Evolutionary conservation across 2,888 invertebrate genomes (phyloP), one percentile per base, ranked within the genome.

Genomic region (Cosmopolites sordidus): DNA sequence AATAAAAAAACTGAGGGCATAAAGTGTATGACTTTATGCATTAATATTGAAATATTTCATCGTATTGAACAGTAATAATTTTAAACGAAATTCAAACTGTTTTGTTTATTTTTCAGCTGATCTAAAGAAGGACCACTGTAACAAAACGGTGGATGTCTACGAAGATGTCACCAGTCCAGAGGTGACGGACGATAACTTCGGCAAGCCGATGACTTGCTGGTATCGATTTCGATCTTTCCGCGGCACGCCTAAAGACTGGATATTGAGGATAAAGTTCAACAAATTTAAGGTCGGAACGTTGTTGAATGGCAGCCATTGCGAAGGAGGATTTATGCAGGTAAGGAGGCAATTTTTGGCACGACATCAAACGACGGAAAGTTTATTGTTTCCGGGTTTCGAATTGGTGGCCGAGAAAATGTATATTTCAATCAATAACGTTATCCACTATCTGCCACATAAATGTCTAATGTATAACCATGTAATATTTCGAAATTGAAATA

Each of bases 61-160:
- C n/a, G n/a, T n/a, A n/a, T n/a, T n/a, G n/a, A n/a, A n/a, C n/a
- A n/a, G n/a, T n/a, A n/a, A n/a, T n/a, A n/a, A n/a, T n/a, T n/a
- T n/a, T n/a, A n/a, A n/a, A n/a, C 22, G 22, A 5, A 22, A 22
- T n/a, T 37, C 8, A 12, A 49, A 9, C 27, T 33, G 41, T 29
- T 41, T 15, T 45, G 16, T 41, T 40, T 49, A 56, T 48, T 18
- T 62, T 73, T 1, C 73, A 76, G 78, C 79, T 73, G 85, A 84
- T 65, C 79, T 81, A 50, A 86, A 85, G 71, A 82, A 89, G 65
- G 92, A 91, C 75, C 90, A 92, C 71, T 94, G 93, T 77, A 93
- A 93, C 77, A 92, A 92, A 75, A 93, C 93, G 9, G 92, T 93
- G 63, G 92, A 92, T 69, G 90, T 93, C 60, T 92, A 92, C 75